These are phyloP conservation scores for Micrasema longulum DNA, from an alignment of 1,140 invertebrate genomes.

Conservation along the genomic window DNA sequence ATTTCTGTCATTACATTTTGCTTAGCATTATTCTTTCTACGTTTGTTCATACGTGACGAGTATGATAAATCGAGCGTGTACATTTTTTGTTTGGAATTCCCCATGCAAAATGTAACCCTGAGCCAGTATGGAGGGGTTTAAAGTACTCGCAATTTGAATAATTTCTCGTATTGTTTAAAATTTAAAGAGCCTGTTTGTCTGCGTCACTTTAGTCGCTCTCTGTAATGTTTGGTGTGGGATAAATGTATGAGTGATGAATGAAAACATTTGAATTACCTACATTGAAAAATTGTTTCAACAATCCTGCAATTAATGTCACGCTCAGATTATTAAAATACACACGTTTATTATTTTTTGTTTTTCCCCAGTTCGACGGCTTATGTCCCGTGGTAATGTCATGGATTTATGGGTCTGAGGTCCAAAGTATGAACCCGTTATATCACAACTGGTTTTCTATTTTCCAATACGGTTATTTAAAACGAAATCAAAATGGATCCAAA, in stretches of 20 bases:
- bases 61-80: conserved; percentile 48
- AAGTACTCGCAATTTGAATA: conserved; percentile 50
- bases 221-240: not conserved
- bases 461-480: too few species aligned
- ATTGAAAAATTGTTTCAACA: not conserved
- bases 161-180: conserved; percentile 52
- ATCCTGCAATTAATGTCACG: too few species aligned
- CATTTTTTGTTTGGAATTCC: conserved; percentile 45
- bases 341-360: too few species aligned
- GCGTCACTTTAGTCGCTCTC: conserved; percentile 26
- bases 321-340: too few species aligned
- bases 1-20: conserved; percentile 52
- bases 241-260: too few species aligned
- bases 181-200: conserved; percentile 50
- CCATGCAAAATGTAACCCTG: conserved; percentile 34
- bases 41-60: conserved; percentile 48
- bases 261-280: not conserved
- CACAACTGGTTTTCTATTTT: too few species aligned
- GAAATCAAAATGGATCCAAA: too few species aligned
- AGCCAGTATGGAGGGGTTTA: conserved; percentile 20
- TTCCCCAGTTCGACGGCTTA: too few species aligned
- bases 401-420: too few species aligned
- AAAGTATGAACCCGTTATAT: too few species aligned
- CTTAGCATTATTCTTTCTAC: conserved; percentile 48
- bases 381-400: too few species aligned